Conservation (phyloP, 1,140 invertebrate genomes). For the Zaprionus capensis region DNA sequence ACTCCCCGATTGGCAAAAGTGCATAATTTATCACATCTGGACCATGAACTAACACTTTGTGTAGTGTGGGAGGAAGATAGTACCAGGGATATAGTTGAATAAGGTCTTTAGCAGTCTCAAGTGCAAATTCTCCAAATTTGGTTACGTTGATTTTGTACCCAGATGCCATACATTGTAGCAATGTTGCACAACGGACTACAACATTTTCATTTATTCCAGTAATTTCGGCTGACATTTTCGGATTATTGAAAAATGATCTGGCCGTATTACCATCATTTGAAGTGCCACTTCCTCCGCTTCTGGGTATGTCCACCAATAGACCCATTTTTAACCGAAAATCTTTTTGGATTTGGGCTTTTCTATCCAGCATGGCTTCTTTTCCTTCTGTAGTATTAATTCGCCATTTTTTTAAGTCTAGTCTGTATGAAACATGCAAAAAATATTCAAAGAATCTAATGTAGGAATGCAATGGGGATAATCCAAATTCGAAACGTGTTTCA, state of each 20-base stretch:
- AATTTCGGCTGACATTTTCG: conserved; percentile 63
- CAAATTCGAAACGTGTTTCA: not conserved
- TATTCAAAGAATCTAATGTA: conserved; percentile 44
- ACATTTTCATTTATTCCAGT: conserved; percentile 51
- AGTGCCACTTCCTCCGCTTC: conserved; percentile 60
- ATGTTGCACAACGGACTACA: not conserved
- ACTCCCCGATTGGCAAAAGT: not conserved
- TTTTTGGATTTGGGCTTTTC: not conserved
- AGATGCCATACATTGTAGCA: conserved; percentile 22
- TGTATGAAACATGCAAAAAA: conserved; percentile 5
- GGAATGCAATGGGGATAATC: conserved; percentile 49
- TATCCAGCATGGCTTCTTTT: no score
- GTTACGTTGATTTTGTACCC: conserved; percentile 63
- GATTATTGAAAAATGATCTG: conserved; percentile 55
- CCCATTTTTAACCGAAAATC: conserved; percentile 24
- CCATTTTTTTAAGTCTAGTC: conserved; percentile 41
- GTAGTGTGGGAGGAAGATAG: not conserved
- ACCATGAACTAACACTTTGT: not conserved
- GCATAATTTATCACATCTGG: not conserved
- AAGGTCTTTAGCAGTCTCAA: conserved; percentile 40
- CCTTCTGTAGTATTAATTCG: conserved; percentile 9
- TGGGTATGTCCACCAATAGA: conserved; percentile 43
- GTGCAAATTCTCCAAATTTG: conserved; percentile 69
- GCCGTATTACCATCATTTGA: conserved; percentile 82
- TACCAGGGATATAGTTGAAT: not conserved